Percentiles rank a stretch among this genome's conserved stretches.
These are phyloP conservation scores for Melanotaenia maccullochi DNA, from an alignment of 2,797 vertebrate genomes.

Conservation along the genomic window DNA sequence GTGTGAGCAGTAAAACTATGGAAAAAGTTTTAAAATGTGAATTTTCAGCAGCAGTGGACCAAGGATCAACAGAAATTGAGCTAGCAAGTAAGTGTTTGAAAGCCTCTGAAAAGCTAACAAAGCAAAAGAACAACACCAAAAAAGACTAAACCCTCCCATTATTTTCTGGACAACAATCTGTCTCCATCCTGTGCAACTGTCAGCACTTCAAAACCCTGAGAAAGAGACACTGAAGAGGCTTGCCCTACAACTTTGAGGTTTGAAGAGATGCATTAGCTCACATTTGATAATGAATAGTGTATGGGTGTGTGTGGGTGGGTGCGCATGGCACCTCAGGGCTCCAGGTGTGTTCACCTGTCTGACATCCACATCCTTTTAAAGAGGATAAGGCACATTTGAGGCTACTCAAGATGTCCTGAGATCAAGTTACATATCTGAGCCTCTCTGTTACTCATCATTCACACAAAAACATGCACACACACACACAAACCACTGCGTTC, in stretches of 20 bases:
- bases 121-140: background rate
- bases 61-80: conserved; percentile 10
- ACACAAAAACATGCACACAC: conserved; percentile 33
- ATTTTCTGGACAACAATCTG: conserved; percentile 45
- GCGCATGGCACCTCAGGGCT: conserved; percentile 39
- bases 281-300: conserved; percentile 15
- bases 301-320: conserved; percentile 1
- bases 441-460: conserved; percentile 58
- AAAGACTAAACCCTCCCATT: background rate
- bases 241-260: conserved; percentile 38
- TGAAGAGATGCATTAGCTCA: conserved; percentile 46
- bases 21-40: conserved; percentile 12
- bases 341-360: conserved; percentile 75
- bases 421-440: conserved; percentile 67
- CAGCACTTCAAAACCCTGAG: conserved; percentile 59
- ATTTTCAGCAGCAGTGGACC: conserved; percentile 18
- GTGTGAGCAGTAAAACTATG: background rate
- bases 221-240: conserved; percentile 54
- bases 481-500: conserved; percentile 26
- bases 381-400: conserved; percentile 54
- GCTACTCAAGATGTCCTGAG: conserved; percentile 58
- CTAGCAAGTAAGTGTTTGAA: background rate
- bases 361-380: conserved; percentile 62
- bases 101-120: background rate
- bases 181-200: conserved; percentile 72